Conservation (phyloP, 2,888 invertebrate genomes). For the Acanthococcus lagerstroemiae region DNA sequence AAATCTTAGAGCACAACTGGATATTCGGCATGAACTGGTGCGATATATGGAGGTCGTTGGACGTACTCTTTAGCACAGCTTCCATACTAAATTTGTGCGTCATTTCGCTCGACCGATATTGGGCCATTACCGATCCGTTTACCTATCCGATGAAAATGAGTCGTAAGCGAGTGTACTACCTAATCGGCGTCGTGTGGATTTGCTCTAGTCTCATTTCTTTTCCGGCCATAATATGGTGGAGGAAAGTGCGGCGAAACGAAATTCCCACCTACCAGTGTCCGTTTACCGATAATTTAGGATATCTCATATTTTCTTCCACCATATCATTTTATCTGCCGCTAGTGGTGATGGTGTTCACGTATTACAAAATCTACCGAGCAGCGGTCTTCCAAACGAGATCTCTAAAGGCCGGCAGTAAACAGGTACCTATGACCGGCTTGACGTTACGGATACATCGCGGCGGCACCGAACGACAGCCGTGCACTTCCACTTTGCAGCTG, state of each 20-base stretch:
- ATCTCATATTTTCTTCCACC: conserved; percentile 92
- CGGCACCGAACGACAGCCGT: conserved; percentile 44
- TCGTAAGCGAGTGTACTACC: conserved; percentile 66
- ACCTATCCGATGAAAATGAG: conserved; percentile 95
- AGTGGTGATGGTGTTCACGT: conserved; percentile 96
- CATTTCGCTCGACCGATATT: conserved; percentile 90
- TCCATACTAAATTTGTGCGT: conserved; percentile 96
- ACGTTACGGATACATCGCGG: conserved; percentile 90
- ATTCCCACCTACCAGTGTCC: conserved; percentile 79
- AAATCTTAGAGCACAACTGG: conserved; percentile 84
- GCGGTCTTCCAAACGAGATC: conserved; percentile 86
- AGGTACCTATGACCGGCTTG: conserved; percentile 81
- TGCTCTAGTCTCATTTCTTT: conserved; percentile 95
- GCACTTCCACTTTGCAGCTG: neutral
- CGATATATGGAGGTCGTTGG: conserved; percentile 93
- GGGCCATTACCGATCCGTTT: conserved; percentile 98
- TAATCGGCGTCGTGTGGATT: conserved; percentile 92
- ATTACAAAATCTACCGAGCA: conserved; percentile 89
- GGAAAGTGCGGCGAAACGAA: conserved; percentile 72
- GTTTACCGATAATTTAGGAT: conserved; percentile 92
- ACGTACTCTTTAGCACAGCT: conserved; percentile 94
- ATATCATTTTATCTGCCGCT: conserved; percentile 96
- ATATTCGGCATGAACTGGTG: conserved; percentile 93
- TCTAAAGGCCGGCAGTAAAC: conserved; percentile 81
- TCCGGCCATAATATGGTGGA: conserved; percentile 94